phyloP scores from a whole-genome alignment of 2,797 vertebrate genomes.

The Podarcis siculus region DNA sequence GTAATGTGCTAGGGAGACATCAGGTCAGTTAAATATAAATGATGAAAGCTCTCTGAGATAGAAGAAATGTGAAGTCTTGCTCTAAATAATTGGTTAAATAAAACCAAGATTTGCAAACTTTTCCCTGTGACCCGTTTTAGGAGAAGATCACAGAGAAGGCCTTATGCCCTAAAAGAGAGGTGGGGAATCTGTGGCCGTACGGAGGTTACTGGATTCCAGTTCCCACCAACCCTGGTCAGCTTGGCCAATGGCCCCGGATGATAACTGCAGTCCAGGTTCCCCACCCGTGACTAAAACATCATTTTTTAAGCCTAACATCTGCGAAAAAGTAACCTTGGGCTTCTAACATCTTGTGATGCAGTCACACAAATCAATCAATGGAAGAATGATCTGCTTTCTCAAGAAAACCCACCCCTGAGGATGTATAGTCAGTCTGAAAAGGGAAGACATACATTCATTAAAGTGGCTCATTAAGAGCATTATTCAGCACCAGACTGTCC shows the following conservation, averaged over 20 bases:
- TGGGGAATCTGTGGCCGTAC: too few species aligned
- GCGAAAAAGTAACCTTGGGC: slow-evolving; percentile 37
- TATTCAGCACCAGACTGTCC: slow-evolving; percentile 55
- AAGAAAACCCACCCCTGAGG: slow-evolving; percentile 46
- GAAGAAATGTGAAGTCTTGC: slow-evolving; percentile 34
- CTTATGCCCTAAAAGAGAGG: fast-evolving
- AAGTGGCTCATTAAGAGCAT: slow-evolving; percentile 59
- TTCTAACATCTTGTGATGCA: neutral
- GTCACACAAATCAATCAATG: slow-evolving; percentile 1
- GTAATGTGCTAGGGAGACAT: neutral
- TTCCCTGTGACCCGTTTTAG: slow-evolving; percentile 6
- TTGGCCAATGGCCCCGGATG: too few species aligned
- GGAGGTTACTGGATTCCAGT: too few species aligned
- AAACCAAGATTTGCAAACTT: slow-evolving; percentile 6
- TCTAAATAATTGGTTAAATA: slow-evolving; percentile 39
- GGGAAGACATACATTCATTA: slow-evolving; percentile 51
- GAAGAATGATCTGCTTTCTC: slow-evolving; percentile 48
- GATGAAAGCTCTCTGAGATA: slow-evolving; percentile 14
- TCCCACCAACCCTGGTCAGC: too few species aligned
- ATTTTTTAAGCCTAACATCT: slow-evolving; percentile 36
- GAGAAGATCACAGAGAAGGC: slow-evolving; percentile 52
- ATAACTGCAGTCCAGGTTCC: too few species aligned
- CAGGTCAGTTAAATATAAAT: neutral
- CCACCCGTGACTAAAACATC: slow-evolving; percentile 11
- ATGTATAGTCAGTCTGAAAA: slow-evolving; percentile 17